Base-by-base conservation (phyloP, 2,113 vertebrate genomes). In the Anguilla japonica region DNA sequence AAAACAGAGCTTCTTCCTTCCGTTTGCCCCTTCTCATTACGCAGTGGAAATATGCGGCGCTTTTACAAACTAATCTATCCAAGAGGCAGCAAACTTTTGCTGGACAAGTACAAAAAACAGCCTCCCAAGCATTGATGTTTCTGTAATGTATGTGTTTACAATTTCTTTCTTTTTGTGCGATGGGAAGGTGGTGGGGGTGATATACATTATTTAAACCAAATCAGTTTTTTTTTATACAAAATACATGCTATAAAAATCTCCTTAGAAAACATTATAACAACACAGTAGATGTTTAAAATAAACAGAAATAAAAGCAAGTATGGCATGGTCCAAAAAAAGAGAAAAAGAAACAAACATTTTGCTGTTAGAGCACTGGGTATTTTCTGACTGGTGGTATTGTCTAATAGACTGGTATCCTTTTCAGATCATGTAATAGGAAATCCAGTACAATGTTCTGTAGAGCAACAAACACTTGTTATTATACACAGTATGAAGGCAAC, bases 61-160 rank as follows among this genome's bases (percentile, higher is more conserved):
- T 83, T 22, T 83, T 83, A 11, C 14, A 75, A 83, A 60, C 82
- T 40, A 29, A 83, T 83, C n/a, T 15, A 75, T n/a, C 26, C n/a
- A 75, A 34, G 71, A 75, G 3, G n/a, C 71, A 43, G 39, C 13
- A 81, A 41, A 34, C 39, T 41, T 29, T 75, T 11, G 34, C 8
- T 1, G n/a, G 26, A 34, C 71, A 75, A 75, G 26, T 29, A 75
- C 22, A 15, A 67, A 67, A 20, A 34, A 34, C 26, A 34, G 71
- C 71, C n/a, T 0, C 71, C n/a, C 29, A 9, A 0, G 5, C 9
- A 34, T 29, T 34, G 20, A 13, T 75, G 11, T 75, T 13, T 34
- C 26, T 75, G n/a, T 75, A 75, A 75, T 34, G 13, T 75, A 75
- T 29, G n/a, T 75, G 26, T 75, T 13, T 29, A 29, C 3, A 75